phyloP scores from a whole-genome alignment of 1,140 invertebrate genomes.

The Bombyx mori region ASM3026992v2 NC_085109.1:3352501-3353000 shows the following conservation, averaged over 20 bases:
- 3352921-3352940: conserved; percentile 80
- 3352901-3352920: conserved; percentile 78
- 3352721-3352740: conserved; percentile 72
- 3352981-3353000: conserved; percentile 88
- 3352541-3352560: too few species aligned
- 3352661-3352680: too few species aligned
- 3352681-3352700: conserved; percentile 8
- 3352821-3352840: conserved; percentile 31
- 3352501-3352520: too few species aligned
- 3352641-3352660: too few species aligned
- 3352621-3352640: too few species aligned
- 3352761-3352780: conserved; percentile 87
- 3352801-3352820: conserved; percentile 48
- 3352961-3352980: conserved; percentile 98
- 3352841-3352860: conserved; percentile 19
- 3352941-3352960: conserved; percentile 90
- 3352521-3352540: too few species aligned
- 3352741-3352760: conserved; percentile 75
- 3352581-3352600: too few species aligned
- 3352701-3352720: conserved; percentile 53
- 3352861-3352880: conserved; percentile 43
- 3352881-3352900: conserved; percentile 73
- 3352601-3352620: too few species aligned
- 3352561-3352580: too few species aligned
- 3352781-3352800: conserved; percentile 80